Evolutionary conservation across 92 coral and sea anemone genomes (phyloP).

Genomic region (Phenganax stokvisi): DNA sequence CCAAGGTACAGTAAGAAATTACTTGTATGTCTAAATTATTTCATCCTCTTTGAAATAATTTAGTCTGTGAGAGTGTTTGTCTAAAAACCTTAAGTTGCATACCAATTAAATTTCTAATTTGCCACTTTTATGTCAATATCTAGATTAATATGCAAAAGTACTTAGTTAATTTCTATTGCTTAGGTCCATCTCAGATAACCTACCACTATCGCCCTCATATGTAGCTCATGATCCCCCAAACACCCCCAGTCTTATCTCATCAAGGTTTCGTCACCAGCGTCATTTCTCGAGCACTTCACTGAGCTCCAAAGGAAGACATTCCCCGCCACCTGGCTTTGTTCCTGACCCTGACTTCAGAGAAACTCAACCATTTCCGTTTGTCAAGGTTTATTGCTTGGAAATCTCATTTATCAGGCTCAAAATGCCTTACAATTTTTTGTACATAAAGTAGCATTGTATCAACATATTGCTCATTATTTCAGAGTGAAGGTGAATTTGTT

Average conservation of each 20-base stretch:
- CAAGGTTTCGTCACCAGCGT: conserved; percentile 70
- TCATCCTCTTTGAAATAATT: too few relatives aligned
- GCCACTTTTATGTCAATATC: neutral
- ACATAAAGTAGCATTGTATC: too few relatives aligned
- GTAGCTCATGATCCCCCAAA: conserved; percentile 86
- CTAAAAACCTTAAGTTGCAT: neutral
- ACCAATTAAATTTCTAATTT: neutral
- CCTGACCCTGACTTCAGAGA: conserved; percentile 69
- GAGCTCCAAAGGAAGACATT: conserved; percentile 72
- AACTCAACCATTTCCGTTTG: conserved; percentile 42
- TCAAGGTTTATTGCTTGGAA: conserved; percentile 29
- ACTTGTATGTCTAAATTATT: neutral
- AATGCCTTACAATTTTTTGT: neutral
- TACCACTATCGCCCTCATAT: conserved; percentile 12
- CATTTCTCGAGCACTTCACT: conserved; percentile 87
- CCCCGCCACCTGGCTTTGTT: conserved; percentile 95
- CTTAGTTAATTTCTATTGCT: neutral
- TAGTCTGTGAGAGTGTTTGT: too few relatives aligned
- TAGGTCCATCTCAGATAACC: conserved; percentile 26
- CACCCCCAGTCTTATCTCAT: conserved; percentile 67
- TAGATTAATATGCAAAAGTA: neutral
- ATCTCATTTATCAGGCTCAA: neutral
- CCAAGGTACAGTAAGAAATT: conserved; percentile 23
- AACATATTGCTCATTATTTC: neutral
- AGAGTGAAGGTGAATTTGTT: conserved; percentile 98